These are phyloP conservation scores for Cataglyphis altisquamis DNA, from an alignment of 2,888 invertebrate species.

Conservation along the genomic window DNA sequence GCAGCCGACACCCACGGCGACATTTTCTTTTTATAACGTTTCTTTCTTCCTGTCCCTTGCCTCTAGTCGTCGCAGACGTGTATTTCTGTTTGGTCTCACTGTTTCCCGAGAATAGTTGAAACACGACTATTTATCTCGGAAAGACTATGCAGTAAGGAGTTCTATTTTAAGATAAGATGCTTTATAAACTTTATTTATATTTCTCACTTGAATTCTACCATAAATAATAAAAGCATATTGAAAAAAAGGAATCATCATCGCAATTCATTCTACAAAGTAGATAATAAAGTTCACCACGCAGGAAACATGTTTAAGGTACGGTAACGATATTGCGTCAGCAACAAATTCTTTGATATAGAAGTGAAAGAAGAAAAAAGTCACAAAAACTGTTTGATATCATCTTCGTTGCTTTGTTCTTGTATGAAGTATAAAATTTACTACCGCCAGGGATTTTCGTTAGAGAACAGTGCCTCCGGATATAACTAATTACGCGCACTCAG, in stretches of 20 bases:
- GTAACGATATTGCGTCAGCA: slow-evolving; percentile 61
- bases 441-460: slow-evolving; percentile 67
- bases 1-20: slow-evolving; percentile 64
- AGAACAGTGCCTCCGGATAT: slow-evolving; percentile 68
- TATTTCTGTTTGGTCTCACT: slow-evolving; percentile 20
- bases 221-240: background rate
- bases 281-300: slow-evolving; percentile 55
- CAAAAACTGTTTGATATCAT: slow-evolving; percentile 75
- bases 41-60: slow-evolving; percentile 8
- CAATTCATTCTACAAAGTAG: background rate
- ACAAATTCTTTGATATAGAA: slow-evolving; percentile 70
- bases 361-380: slow-evolving; percentile 63
- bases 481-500: slow-evolving; percentile 76
- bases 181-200: slow-evolving; percentile 3
- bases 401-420: slow-evolving; percentile 70
- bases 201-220: background rate
- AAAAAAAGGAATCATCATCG: background rate
- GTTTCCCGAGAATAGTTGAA: slow-evolving; percentile 1
- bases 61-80: slow-evolving; percentile 22
- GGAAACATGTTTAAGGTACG: slow-evolving; percentile 3
- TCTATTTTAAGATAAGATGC: background rate
- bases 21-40: slow-evolving; percentile 54
- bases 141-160: slow-evolving; percentile 6
- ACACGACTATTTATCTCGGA: slow-evolving; percentile 5
- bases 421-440: slow-evolving; percentile 73